Percentiles rank a stretch among this genome's conserved stretches.
phyloP scores from a whole-genome alignment of 1,140 invertebrate genomes.

The Drosophila dunni region DNA sequence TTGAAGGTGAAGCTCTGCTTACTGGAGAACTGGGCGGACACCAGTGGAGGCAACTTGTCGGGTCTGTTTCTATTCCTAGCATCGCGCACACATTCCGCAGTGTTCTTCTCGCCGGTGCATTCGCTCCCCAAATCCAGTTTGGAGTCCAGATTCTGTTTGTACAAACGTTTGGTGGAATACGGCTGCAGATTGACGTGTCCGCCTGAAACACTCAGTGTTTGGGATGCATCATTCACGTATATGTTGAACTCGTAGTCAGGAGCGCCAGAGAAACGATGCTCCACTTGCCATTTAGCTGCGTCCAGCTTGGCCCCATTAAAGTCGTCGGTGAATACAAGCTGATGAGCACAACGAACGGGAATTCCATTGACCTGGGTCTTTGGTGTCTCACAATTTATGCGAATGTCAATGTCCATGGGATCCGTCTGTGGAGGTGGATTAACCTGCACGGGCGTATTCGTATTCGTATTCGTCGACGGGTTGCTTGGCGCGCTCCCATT shows the following conservation, averaged over 20 bases:
- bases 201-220: constrained; percentile 86
- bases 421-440: not conserved
- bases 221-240: constrained; percentile 86
- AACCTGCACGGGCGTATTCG: not conserved
- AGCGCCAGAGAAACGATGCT: constrained; percentile 78
- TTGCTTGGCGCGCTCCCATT: constrained; percentile 24
- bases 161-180: constrained; percentile 85
- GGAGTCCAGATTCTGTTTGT: constrained; percentile 78
- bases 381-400: constrained; percentile 28
- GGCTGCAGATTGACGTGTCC: constrained; percentile 87
- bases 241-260: constrained; percentile 88
- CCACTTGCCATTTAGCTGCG: constrained; percentile 78
- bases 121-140: constrained; percentile 84
- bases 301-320: constrained; percentile 79
- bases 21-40: constrained; percentile 88
- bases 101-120: constrained; percentile 84
- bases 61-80: constrained; percentile 27
- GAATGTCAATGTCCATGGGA: constrained; percentile 42
- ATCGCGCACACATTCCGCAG: constrained; percentile 83
- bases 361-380: constrained; percentile 63
- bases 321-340: constrained; percentile 86
- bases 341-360: constrained; percentile 85
- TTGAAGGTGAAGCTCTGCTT: constrained; percentile 87
- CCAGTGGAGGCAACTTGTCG: constrained; percentile 86
- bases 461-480: not conserved